Evolutionary conservation across 2,113 vertebrate genomes (phyloP).

Genomic region (Rhinogobius similis): DNA sequence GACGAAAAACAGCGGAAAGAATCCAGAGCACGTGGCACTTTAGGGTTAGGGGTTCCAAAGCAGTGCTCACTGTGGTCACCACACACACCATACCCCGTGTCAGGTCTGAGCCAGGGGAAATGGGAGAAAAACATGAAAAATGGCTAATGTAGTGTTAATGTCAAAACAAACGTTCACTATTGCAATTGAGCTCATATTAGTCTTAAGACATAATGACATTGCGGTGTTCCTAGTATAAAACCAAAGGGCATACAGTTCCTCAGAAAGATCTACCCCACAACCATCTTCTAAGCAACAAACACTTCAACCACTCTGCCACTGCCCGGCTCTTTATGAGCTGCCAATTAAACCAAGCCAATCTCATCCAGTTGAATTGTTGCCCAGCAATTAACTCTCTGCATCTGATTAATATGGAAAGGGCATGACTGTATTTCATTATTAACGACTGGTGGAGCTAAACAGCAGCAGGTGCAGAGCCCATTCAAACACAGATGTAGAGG

Average conservation of each 20-base stretch:
- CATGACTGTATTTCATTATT: constrained; percentile 17
- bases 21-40: no score
- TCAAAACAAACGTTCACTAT: no score
- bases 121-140: no score
- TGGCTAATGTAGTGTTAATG: not conserved
- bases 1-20: no score
- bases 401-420: constrained; percentile 4
- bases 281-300: not conserved
- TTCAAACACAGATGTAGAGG: constrained; percentile 18
- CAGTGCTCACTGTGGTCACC: no score
- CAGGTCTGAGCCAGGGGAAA: no score
- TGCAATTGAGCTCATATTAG: no score
- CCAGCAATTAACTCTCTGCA: not conserved
- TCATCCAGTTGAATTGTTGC: not conserved
- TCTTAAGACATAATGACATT: no score
- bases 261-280: not conserved
- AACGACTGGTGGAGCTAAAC: constrained; percentile 13
- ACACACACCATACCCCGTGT: no score
- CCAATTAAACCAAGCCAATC: not conserved
- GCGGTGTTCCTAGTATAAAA: no score
- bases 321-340: not conserved
- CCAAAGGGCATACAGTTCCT: no score
- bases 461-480: constrained; percentile 4
- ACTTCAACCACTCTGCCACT: not conserved
- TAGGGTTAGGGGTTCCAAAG: no score